phyloP scores from a whole-genome alignment of 2,888 invertebrate genomes.

The Drosophila mercatorum region DNA sequence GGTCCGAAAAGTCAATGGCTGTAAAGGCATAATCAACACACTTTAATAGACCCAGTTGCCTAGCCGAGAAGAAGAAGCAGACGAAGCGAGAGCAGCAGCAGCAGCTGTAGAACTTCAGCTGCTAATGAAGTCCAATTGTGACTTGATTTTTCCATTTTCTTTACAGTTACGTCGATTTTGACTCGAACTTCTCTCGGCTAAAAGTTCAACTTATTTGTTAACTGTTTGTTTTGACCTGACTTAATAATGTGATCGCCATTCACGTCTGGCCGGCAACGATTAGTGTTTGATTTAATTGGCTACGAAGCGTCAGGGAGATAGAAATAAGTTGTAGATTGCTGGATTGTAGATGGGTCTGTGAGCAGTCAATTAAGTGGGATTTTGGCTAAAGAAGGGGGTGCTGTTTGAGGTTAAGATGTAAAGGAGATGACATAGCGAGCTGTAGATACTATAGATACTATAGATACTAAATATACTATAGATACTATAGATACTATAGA shows the following conservation, averaged over 20 bases:
- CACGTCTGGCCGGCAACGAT: conserved; percentile 6
- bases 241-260: conserved; percentile 30
- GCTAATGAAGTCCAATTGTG: conserved; percentile 57
- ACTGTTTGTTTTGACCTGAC: conserved; percentile 32
- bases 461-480: too few species aligned
- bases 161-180: conserved; percentile 41
- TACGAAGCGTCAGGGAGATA: conserved; percentile 2
- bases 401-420: not conserved
- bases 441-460: not conserved
- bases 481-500: too few species aligned
- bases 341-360: not conserved
- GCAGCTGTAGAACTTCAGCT: not conserved
- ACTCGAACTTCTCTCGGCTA: conserved; percentile 29
- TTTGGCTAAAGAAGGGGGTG: not conserved
- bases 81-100: not conserved
- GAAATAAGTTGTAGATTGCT: not conserved
- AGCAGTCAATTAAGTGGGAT: not conserved
- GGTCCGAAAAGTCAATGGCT: conserved; percentile 69
- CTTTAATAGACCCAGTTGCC: conserved; percentile 19
- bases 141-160: conserved; percentile 24
- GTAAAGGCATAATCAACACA: conserved; percentile 57
- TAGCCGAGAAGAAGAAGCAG: not conserved
- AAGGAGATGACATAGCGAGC: not conserved
- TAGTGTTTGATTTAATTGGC: conserved; percentile 39
- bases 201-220: conserved; percentile 10